A percentile compares a stretch with the other conserved stretches of the same genome.
Conservation (phyloP, 2,797 vertebrate species). For the Propithecus deckenii region DNA sequence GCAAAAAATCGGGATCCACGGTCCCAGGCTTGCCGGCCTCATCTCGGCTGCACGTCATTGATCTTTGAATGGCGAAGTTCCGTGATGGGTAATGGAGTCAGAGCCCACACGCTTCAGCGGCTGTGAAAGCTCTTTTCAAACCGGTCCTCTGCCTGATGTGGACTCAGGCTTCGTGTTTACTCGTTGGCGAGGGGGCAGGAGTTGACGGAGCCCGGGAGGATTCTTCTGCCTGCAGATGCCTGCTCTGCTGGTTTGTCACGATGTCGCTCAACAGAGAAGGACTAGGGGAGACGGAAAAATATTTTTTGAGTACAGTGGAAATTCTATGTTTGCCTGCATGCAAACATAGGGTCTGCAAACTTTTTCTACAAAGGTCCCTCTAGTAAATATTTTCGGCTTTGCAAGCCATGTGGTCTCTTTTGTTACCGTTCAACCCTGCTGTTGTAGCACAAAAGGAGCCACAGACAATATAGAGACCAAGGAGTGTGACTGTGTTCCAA, state of each 20-base stretch:
- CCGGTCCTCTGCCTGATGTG: not conserved
- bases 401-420: not conserved
- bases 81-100: not conserved
- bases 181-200: not conserved
- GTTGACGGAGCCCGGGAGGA: not conserved
- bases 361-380: not conserved
- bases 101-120: not conserved
- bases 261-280: not conserved
- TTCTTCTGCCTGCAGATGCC: not conserved
- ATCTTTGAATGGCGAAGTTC: constrained; percentile 21
- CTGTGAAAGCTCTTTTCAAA: not conserved
- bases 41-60: not conserved
- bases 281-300: not conserved
- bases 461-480: not conserved
- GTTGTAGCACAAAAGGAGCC: not conserved
- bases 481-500: not conserved
- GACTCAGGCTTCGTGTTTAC: not conserved
- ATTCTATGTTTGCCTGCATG: not conserved
- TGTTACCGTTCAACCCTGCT: not conserved
- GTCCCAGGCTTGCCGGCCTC: not conserved
- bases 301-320: not conserved
- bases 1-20: not conserved
- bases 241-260: not conserved
- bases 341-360: not conserved
- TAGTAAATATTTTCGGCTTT: not conserved